Percentiles rank a stretch among this genome's conserved stretches.
phyloP scores from a whole-genome alignment of 2,888 invertebrate species.

The Pammene aurita region DNA sequence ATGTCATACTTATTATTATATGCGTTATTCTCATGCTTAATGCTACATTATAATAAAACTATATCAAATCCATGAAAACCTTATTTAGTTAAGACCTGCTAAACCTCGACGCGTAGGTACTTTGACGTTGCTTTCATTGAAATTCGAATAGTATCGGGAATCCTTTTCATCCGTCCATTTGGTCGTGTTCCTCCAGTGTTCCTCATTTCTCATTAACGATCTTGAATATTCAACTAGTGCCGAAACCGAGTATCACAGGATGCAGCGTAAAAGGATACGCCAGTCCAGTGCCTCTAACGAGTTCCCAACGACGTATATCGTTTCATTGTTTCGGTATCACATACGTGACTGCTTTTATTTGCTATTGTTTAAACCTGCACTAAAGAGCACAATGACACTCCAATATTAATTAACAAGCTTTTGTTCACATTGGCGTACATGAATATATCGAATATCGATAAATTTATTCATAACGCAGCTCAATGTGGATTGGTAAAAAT shows the following conservation, averaged over 20 bases:
- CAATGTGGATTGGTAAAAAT: conserved; percentile 29
- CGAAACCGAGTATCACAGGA: conserved; percentile 8
- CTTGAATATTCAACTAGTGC: neutral
- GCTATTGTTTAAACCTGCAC: conserved; percentile 55
- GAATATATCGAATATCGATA: conserved; percentile 23
- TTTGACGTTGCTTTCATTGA: conserved; percentile 7
- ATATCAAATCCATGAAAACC: conserved; percentile 1
- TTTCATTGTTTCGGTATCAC: conserved; percentile 63
- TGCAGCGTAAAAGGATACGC: conserved; percentile 23
- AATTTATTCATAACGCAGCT: conserved; percentile 26
- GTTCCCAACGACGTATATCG: conserved; percentile 52
- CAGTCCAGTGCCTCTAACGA: conserved; percentile 53
- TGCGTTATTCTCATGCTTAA: neutral
- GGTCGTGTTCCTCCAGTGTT: no score
- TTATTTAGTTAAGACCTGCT: no score
- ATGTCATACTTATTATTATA: no score
- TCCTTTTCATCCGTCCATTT: neutral
- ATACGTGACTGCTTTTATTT: conserved; percentile 58
- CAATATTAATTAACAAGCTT: conserved; percentile 39
- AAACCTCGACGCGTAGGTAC: neutral
- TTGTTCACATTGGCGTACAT: conserved; percentile 27
- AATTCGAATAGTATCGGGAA: conserved; percentile 3
- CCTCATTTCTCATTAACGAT: no score
- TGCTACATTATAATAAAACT: neutral
- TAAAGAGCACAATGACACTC: conserved; percentile 44